Conservation (phyloP, 2,113 vertebrate genomes). For the Nesogale talazaci region DNA sequence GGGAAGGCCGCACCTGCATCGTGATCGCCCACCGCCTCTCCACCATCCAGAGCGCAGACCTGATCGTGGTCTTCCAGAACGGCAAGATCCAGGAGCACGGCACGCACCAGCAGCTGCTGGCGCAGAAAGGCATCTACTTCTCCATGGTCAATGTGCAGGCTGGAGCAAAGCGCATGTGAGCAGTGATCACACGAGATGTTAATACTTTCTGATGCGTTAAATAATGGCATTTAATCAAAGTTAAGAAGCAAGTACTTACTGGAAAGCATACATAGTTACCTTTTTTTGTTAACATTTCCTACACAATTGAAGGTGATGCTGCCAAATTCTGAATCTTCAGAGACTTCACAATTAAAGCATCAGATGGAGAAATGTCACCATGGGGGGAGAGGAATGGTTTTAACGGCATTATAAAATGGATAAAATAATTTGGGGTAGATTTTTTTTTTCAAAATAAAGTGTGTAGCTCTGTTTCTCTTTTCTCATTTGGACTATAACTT, state of each 20-base stretch:
- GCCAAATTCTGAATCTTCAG: neutral
- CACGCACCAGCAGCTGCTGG: slow-evolving; percentile 94
- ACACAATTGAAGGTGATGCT: neutral
- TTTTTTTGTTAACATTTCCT: slow-evolving; percentile 11
- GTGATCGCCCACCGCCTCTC: slow-evolving; percentile 95
- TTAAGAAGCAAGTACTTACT: neutral
- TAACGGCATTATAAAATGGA: slow-evolving; percentile 34
- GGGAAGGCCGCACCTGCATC: slow-evolving; percentile 95
- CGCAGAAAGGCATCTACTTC: slow-evolving; percentile 90
- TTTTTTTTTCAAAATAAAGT: slow-evolving; percentile 56
- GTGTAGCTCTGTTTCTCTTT: slow-evolving; percentile 54
- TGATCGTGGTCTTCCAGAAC: slow-evolving; percentile 91
- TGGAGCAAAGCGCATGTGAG: slow-evolving; percentile 69
- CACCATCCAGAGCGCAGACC: slow-evolving; percentile 95
- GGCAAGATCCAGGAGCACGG: slow-evolving; percentile 91
- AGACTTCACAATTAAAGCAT: slow-evolving; percentile 28
- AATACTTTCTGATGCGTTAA: slow-evolving; percentile 37
- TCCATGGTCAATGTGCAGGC: slow-evolving; percentile 92
- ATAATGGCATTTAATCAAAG: slow-evolving; percentile 37
- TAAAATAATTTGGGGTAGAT: slow-evolving; percentile 40
- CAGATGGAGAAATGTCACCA: neutral
- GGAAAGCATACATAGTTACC: slow-evolving; percentile 3
- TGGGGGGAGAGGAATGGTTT: neutral
- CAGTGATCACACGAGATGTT: neutral
- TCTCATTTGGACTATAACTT: slow-evolving; percentile 45